Percentiles rank a stretch among this genome's conserved stretches.
Evolutionary conservation across 2,888 invertebrate species (phyloP).

Genomic region (Prosapia bicincta): DNA sequence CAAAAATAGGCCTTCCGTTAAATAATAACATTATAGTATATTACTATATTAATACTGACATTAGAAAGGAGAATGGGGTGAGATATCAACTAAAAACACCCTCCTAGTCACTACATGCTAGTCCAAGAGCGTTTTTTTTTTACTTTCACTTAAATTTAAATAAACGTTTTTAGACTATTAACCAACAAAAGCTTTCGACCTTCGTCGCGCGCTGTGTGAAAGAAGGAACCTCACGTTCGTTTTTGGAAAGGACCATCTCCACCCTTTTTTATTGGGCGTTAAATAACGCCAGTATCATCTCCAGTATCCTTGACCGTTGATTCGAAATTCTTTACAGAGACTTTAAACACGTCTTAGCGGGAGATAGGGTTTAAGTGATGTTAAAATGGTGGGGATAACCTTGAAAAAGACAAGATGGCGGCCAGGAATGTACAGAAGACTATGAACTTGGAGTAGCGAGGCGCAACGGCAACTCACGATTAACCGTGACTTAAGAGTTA

Average conservation of each 20-base stretch:
- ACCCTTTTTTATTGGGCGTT: neutral
- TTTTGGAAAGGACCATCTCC: neutral
- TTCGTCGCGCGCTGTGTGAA: neutral
- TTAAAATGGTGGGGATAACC: neutral
- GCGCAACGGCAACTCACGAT: neutral
- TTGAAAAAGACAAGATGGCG: neutral
- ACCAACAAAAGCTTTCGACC: no score
- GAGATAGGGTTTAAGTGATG: neutral
- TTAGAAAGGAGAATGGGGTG: no score
- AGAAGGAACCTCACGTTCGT: neutral
- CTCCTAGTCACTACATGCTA: no score
- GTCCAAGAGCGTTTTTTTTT: no score
- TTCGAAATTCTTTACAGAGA: neutral
- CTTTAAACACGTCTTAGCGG: neutral
- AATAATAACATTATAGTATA: no score
- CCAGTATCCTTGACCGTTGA: neutral
- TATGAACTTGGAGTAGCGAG: neutral
- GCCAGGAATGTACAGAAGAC: neutral
- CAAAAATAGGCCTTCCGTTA: no score
- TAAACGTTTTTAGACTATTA: no score
- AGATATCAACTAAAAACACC: no score
- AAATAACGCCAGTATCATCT: neutral
- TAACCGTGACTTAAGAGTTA: neutral
- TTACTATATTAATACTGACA: no score
- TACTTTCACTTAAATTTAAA: no score